Evolutionary conservation across 2,888 invertebrate species (phyloP).

Genomic region (Mactromeris polynyma): DNA sequence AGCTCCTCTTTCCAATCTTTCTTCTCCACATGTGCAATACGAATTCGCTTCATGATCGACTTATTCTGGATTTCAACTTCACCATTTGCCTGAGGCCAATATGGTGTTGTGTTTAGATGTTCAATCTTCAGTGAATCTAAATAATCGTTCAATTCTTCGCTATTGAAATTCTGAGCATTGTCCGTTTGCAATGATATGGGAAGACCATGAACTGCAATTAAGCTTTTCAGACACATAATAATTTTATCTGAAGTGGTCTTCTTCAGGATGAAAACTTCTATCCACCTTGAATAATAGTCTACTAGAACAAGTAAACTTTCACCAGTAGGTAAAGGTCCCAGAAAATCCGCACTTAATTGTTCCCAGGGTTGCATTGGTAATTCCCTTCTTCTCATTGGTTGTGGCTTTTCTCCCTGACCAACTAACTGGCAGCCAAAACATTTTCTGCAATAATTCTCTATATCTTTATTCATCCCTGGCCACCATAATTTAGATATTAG

Average conservation of each 20-base stretch:
- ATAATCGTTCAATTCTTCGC: slow-evolving; percentile 51
- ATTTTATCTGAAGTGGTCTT: slow-evolving; percentile 61
- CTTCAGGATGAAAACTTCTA: slow-evolving; percentile 63
- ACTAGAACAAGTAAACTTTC: slow-evolving; percentile 60
- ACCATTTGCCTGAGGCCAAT: no score
- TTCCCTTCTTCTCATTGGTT: slow-evolving; percentile 39
- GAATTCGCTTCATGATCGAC: no score
- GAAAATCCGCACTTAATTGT: slow-evolving; percentile 67
- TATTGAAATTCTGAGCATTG: slow-evolving; percentile 65
- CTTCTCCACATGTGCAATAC: no score
- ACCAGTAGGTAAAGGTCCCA: slow-evolving; percentile 68
- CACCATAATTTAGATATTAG: slow-evolving; percentile 72
- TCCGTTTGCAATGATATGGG: slow-evolving; percentile 66
- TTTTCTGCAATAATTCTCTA: slow-evolving; percentile 53
- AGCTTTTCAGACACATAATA: slow-evolving; percentile 34
- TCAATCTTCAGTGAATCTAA: no score
- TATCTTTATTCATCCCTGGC: no score
- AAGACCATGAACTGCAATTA: slow-evolving; percentile 62
- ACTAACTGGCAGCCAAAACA: slow-evolving; percentile 69
- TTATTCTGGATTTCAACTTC: no score
- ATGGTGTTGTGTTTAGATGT: no score
- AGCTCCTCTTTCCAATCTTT: slow-evolving; percentile 52
- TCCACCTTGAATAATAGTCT: slow-evolving; percentile 67
- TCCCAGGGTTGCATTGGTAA: slow-evolving; percentile 66
- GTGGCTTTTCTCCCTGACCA: slow-evolving; percentile 20